Evolutionary conservation across 2,888 invertebrate genomes (phyloP), one percentile per base, ranked within the genome.

Genomic region (Allolobophora icterica): DNA sequence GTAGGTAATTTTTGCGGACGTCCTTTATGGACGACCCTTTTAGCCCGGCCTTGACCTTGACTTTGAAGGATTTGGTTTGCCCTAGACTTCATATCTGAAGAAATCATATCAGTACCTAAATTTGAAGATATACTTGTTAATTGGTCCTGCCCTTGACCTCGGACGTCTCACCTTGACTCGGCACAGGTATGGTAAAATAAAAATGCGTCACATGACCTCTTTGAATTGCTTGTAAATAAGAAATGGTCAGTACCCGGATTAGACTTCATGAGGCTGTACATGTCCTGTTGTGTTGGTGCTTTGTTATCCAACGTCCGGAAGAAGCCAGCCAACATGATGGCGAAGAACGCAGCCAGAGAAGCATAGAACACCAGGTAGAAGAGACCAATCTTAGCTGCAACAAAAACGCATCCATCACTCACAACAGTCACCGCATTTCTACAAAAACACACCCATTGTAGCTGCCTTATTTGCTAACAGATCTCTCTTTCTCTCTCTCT

Each of bases 291-390:
- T 83, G 92, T 93, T 0, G 95, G 95, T 34, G 93, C 91, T 45
- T 94, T 93, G 91, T 93, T 93, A 92, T 95, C 94, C 13, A 95
- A 91, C 19, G 94, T 95, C 90, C 94, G 93, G 92, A 94, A 94
- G 96, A 99, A 99, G 94, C 99, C 97, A 94, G 98, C 97, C 96
- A 99, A 96, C 97, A 99, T 97, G 93, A 98, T 98, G 93, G 98
- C 97, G 96, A 99, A 99, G 97, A 99, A 99, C 91, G 97, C 98
- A 94, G 97, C 97, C 95, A 99, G 97, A 94, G 97, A 97, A 93
- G 97, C 97, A 96, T 99, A 99, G 97, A 99, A 99, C 95, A 99
- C 97, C 94, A 98, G 96, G 96, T 99, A 99, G 96, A 99, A 99
- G 93, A 99, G 96, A 94, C 98, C 96, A 96, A 99, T 99, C 96